These are phyloP conservation scores for Acholoe squamosa DNA, from an alignment of 2,888 invertebrate species.

Conservation along the genomic window DNA sequence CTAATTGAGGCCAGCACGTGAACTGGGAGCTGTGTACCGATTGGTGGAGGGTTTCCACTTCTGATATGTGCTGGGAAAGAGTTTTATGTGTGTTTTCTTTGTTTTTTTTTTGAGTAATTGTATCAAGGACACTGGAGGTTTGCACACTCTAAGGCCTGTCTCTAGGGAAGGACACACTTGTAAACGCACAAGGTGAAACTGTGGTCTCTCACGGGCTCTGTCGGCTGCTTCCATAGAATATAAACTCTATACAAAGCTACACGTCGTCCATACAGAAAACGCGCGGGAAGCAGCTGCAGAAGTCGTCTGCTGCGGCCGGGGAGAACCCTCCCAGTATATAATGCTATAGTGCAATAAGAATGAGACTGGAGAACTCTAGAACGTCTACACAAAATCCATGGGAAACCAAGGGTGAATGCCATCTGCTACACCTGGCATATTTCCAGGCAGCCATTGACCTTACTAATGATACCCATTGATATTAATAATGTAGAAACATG, in stretches of 20 bases:
- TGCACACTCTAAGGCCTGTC: neutral
- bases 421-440: too few species aligned
- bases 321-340: too few species aligned
- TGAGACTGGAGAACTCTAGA: too few species aligned
- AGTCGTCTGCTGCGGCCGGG: too few species aligned
- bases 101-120: neutral
- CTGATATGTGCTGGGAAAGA: neutral
- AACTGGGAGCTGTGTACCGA: neutral
- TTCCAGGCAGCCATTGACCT: too few species aligned
- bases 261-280: neutral
- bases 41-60: conserved; percentile 25
- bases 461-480: too few species aligned
- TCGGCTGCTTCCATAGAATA: neutral
- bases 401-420: too few species aligned
- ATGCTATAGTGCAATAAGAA: too few species aligned
- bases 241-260: neutral
- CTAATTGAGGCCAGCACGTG: conserved; percentile 40
- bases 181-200: neutral
- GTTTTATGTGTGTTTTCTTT: neutral
- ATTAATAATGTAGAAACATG: too few species aligned
- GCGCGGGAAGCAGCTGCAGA: neutral
- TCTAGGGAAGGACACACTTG: neutral
- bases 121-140: neutral
- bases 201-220: neutral
- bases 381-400: too few species aligned